Conservation (phyloP, 2,113 vertebrate genomes). For the Phasianus colchicus region DNA sequence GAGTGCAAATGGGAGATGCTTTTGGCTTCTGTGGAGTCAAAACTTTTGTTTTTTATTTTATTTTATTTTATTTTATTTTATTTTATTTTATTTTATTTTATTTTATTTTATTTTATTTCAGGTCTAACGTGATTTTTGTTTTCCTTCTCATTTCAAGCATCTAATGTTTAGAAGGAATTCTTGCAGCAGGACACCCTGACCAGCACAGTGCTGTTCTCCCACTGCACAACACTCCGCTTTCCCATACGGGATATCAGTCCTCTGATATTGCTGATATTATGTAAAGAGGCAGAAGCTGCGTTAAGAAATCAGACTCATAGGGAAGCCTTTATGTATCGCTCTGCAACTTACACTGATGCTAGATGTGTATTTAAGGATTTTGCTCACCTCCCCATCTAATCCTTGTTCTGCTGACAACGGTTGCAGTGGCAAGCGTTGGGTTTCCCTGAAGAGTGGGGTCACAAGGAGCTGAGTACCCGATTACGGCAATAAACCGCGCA, state of each 20-base stretch:
- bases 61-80: too few relatives aligned
- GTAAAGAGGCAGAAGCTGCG: background rate
- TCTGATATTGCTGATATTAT: conserved; percentile 39
- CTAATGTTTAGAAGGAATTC: conserved; percentile 13
- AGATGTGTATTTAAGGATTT: background rate
- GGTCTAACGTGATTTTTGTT: background rate
- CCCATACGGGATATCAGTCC: background rate
- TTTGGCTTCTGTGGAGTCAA: background rate
- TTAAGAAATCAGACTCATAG: background rate
- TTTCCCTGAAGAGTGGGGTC: background rate
- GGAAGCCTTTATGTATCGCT: background rate
- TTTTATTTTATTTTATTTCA: background rate
- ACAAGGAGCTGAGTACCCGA: background rate
- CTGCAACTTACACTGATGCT: background rate
- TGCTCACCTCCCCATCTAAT: background rate
- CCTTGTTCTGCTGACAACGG: background rate
- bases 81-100: too few relatives aligned
- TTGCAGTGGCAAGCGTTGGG: background rate
- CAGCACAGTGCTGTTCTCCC: background rate
- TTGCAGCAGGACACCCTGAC: background rate
- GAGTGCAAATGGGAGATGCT: background rate
- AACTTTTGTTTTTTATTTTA: background rate
- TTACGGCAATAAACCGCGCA: background rate
- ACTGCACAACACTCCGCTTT: background rate
- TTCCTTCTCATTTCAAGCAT: conserved; percentile 34